Percentiles rank a stretch among this genome's conserved stretches.
phyloP scores from a whole-genome alignment of 2,888 invertebrate species.

The Xylota sylvarum region DNA sequence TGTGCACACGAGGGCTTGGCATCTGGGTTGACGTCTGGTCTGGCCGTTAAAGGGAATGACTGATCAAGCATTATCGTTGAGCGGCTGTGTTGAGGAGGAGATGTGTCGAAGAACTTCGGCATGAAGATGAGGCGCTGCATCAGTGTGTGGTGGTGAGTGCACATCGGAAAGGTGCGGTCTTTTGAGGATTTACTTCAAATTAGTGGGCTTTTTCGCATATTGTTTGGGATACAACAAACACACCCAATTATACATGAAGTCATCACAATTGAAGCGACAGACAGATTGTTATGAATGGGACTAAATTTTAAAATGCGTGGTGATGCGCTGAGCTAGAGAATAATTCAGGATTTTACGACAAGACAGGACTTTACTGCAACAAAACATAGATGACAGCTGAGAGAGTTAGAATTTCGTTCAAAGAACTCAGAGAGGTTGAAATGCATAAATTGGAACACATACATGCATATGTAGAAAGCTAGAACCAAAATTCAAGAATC shows the following conservation, averaged over 20 bases:
- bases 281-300: neutral
- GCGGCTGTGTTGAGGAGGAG: conserved; percentile 13
- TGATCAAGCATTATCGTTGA: conserved; percentile 46
- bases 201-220: conserved; percentile 51
- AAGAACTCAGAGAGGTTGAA: no score
- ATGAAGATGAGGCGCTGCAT: conserved; percentile 31
- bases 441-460: no score
- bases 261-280: conserved; percentile 40
- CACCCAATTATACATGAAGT: conserved; percentile 59
- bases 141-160: conserved; percentile 32
- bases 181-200: conserved; percentile 62
- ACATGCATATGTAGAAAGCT: no score
- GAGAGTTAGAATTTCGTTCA: no score
- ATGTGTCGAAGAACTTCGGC: conserved; percentile 15
- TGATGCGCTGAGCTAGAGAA: neutral
- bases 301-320: neutral
- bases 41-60: conserved; percentile 69
- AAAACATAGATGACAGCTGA: no score
- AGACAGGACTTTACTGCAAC: no score
- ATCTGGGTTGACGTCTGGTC: conserved; percentile 59
- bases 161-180: conserved; percentile 59
- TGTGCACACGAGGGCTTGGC: conserved; percentile 68
- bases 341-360: no score
- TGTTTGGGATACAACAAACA: conserved; percentile 35
- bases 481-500: no score